Evolutionary conservation across 2,888 invertebrate species (phyloP), one percentile per base, ranked within the genome.

Genomic region (Stramonita haemastoma): DNA sequence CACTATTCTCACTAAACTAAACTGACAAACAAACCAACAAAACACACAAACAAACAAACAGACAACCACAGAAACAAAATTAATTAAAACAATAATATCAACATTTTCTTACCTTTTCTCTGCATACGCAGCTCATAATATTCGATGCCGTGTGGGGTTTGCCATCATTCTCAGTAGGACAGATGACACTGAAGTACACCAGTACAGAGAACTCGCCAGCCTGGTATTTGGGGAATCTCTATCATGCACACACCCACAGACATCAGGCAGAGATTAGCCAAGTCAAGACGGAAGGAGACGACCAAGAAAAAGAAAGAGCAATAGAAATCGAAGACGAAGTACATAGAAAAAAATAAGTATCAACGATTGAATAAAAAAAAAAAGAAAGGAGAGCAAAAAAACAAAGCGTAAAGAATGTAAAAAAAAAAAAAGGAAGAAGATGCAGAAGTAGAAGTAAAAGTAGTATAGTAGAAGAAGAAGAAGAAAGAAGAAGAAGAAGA

Each of bases 181-280:
- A 95, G 36, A 94, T 92, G 6, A 94, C 94, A 88, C 94, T 95
- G 90, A 94, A 94, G 91, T 95, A 95, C 15, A 94, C 92, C 66
- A 94, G 93, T 13, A 93, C 94, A 0, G 92, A 90, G 88, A 94
- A 94, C 83, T 93, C 91, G 0, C 92, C 92, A 0, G 91, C 81
- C 46, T 92, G 87, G 6, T 92, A 87, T 19, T 91, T 91, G 19
- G 95, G 95, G 89, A 95, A 94, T 8, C 95, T 91, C 95, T 95
- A 93, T 26, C 91, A 92, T 32, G 87, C 32, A 34, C 19, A 66
- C 22, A 17, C 5, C 17, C 29, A 17, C 26, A 13, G 15, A 29
- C 6, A 29, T 2, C 66, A 66, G 1, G 26, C 66, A 66, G 26
- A 26, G 4, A 46, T 46, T 46, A 46, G 46, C 8, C 46, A 46